phyloP scores from a whole-genome alignment of 1,140 invertebrate genomes.

The Parapsyche elsis region DNA sequence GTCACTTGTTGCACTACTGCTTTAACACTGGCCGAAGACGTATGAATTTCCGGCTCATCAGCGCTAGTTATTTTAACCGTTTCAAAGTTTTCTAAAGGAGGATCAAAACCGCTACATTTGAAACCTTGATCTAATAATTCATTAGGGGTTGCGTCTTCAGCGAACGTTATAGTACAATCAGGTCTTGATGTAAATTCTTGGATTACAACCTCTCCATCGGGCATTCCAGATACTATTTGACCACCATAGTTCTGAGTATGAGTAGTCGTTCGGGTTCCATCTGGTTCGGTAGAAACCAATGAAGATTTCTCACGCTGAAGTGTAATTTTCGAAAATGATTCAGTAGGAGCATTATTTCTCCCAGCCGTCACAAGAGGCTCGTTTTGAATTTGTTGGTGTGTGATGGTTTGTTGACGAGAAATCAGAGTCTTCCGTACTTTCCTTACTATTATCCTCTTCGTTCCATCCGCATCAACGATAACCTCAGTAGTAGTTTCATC shows the following conservation, averaged over 20 bases:
- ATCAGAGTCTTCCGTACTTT: slow-evolving; percentile 73
- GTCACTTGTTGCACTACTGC: slow-evolving; percentile 84
- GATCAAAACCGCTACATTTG: slow-evolving; percentile 68
- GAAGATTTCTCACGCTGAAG: slow-evolving; percentile 73
- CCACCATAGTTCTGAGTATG: slow-evolving; percentile 73
- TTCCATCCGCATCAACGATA: slow-evolving; percentile 83
- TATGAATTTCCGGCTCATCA: slow-evolving; percentile 61
- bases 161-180: slow-evolving; percentile 67
- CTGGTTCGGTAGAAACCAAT: slow-evolving; percentile 70
- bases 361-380: slow-evolving; percentile 59
- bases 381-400: slow-evolving; percentile 64
- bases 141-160: slow-evolving; percentile 67
- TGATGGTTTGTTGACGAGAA: slow-evolving; percentile 66
- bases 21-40: slow-evolving; percentile 73
- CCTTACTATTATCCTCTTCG: slow-evolving; percentile 80
- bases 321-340: slow-evolving; percentile 75
- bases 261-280: slow-evolving; percentile 72
- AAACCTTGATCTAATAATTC: slow-evolving; percentile 68
- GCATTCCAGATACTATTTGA: slow-evolving; percentile 70
- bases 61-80: slow-evolving; percentile 38
- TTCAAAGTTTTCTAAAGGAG: slow-evolving; percentile 58
- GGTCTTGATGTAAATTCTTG: slow-evolving; percentile 74
- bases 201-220: slow-evolving; percentile 71
- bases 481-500: slow-evolving; percentile 83
- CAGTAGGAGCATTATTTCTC: slow-evolving; percentile 66